Evolutionary conservation across 2,797 vertebrate species (phyloP).

Genomic region (Anguilla obscura): DNA sequence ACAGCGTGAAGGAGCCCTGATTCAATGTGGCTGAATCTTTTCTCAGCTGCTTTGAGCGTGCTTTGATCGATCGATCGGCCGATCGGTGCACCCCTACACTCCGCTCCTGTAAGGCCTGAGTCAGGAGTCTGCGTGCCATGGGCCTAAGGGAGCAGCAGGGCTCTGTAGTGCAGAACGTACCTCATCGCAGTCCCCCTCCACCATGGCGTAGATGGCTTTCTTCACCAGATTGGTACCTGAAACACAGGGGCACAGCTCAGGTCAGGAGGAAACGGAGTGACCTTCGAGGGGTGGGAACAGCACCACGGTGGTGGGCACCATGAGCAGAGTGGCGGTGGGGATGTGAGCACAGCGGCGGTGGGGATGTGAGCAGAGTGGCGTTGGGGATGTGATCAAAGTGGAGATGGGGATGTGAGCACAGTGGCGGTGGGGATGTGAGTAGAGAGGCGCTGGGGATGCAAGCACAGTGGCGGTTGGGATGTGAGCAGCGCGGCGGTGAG

Average conservation of each 20-base stretch:
- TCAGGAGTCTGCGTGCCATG: too few species aligned
- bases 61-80: too few species aligned
- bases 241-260: constrained; percentile 53
- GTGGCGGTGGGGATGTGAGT: not conserved
- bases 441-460: constrained; percentile 31
- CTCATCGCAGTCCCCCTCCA: constrained; percentile 99
- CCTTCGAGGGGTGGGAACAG: not conserved
- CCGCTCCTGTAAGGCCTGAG: too few species aligned
- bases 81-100: too few species aligned
- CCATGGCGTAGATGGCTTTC: constrained; percentile 99
- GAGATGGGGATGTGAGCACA: not conserved
- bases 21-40: too few species aligned
- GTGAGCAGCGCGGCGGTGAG: constrained; percentile 32
- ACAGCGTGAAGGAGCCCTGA: too few species aligned
- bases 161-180: constrained; percentile 60
- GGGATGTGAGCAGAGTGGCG: constrained; percentile 33
- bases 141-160: too few species aligned
- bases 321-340: too few species aligned
- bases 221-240: constrained; percentile 99
- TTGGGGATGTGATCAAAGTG: not conserved
- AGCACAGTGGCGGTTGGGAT: constrained; percentile 29
- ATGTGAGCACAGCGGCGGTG: constrained; percentile 32
- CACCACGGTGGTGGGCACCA: not conserved
- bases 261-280: not conserved
- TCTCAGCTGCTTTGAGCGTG: too few species aligned